Evolutionary conservation across 1,140 invertebrate species (phyloP).

Genomic region (Ostrea edulis): DNA sequence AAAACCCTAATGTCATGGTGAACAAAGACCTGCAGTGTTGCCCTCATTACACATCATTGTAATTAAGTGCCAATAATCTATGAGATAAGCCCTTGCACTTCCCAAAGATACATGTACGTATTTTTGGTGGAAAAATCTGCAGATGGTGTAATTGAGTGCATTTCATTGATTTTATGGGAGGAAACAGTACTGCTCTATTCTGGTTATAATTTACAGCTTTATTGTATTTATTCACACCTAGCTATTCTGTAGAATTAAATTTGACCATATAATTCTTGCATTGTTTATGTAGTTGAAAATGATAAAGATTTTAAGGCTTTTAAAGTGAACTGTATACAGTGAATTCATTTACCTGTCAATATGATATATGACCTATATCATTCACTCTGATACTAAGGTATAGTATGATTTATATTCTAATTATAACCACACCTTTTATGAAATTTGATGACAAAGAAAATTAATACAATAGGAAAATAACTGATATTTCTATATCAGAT

Average conservation of each 20-base stretch:
- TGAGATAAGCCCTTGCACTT: conserved; percentile 21
- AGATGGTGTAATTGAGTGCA: background rate
- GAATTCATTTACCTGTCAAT: too few relatives aligned
- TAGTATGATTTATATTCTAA: background rate
- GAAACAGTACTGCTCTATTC: too few relatives aligned
- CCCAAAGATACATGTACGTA: background rate
- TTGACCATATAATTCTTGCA: too few relatives aligned
- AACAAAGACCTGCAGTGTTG: background rate
- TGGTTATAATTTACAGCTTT: too few relatives aligned
- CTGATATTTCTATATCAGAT: too few relatives aligned
- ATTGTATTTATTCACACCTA: too few relatives aligned
- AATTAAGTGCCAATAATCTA: background rate
- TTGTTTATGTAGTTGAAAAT: too few relatives aligned
- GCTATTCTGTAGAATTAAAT: too few relatives aligned
- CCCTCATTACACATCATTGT: background rate
- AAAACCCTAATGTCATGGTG: background rate
- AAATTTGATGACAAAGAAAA: background rate
- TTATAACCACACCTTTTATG: background rate
- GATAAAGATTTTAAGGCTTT: too few relatives aligned
- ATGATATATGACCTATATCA: background rate
- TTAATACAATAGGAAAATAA: background rate
- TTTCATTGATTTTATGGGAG: too few relatives aligned
- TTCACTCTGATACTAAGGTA: background rate
- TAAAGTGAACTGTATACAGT: too few relatives aligned
- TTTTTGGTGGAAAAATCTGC: background rate